A percentile compares a stretch with the other conserved stretches of the same genome.
These are phyloP conservation scores for Montifringilla adamsi DNA, from an alignment of 2,113 vertebrate genomes.

Conservation along the genomic window DNA sequence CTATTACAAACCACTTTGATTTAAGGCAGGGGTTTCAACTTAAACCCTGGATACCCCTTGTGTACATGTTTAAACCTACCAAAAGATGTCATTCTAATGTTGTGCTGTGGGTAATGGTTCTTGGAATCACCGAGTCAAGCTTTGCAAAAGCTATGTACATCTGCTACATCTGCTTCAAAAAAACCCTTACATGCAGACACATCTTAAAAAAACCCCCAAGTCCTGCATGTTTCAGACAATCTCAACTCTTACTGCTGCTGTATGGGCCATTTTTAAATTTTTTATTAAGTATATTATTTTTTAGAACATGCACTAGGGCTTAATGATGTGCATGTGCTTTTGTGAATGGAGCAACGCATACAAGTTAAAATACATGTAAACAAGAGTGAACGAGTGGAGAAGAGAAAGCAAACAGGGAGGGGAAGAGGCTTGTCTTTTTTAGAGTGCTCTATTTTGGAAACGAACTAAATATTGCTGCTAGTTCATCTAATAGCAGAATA, in stretches of 20 bases:
- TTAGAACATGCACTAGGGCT: background rate
- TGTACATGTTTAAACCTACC: background rate
- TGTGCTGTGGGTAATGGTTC: background rate
- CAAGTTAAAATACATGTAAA: background rate
- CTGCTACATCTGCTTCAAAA: background rate
- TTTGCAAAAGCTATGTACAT: background rate
- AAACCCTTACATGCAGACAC: background rate
- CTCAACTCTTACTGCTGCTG: background rate
- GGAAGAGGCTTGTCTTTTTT: background rate
- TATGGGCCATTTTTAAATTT: background rate
- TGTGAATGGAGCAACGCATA: background rate
- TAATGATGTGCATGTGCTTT: background rate
- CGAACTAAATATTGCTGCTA: background rate
- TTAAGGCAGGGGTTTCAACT: background rate
- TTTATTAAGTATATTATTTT: background rate
- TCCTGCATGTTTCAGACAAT: background rate
- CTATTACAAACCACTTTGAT: background rate
- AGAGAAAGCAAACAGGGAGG: background rate
- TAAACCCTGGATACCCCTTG: background rate
- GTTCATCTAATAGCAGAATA: background rate
- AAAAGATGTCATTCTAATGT: background rate
- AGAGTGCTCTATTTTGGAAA: background rate
- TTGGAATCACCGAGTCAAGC: background rate
- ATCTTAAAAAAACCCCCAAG: background rate
- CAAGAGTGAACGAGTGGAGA: background rate